phyloP scores from a whole-genome alignment of 2,888 invertebrate genomes.

The Platycheirus albimanus region DNA sequence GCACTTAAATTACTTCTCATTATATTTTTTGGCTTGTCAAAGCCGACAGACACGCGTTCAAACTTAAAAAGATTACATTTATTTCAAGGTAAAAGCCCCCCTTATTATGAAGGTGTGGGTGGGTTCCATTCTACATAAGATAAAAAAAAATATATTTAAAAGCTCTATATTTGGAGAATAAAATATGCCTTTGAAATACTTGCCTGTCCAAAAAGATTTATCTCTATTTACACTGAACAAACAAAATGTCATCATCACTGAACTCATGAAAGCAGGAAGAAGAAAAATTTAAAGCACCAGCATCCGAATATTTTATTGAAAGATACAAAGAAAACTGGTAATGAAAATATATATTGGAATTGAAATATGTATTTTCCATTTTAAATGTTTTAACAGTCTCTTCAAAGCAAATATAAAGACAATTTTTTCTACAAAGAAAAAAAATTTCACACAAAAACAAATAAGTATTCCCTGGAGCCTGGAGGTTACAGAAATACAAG shows the following conservation, averaged over 20 bases:
- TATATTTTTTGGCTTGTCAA: too few relatives aligned
- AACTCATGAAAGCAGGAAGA: not conserved
- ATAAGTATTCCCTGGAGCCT: not conserved
- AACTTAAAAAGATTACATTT: too few relatives aligned
- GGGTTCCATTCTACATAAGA: too few relatives aligned
- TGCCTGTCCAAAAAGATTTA: constrained; percentile 25
- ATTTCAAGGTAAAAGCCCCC: too few relatives aligned
- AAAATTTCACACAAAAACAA: constrained; percentile 22
- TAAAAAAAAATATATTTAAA: too few relatives aligned
- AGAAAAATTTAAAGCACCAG: not conserved
- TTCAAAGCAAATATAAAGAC: too few relatives aligned
- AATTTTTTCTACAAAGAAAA: too few relatives aligned
- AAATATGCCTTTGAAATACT: constrained; percentile 4
- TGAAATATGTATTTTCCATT: not conserved
- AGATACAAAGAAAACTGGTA: not conserved
- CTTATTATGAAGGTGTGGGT: too few relatives aligned
- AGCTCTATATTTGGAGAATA: not conserved
- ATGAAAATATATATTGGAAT: constrained; percentile 20
- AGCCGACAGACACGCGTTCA: too few relatives aligned
- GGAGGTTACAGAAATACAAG: not conserved
- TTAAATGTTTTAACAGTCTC: constrained; percentile 5
- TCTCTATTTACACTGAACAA: constrained; percentile 4
- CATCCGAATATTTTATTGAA: not conserved
- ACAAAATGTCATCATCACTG: constrained; percentile 21
- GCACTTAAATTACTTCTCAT: too few relatives aligned